A percentile compares a stretch with the other conserved stretches of the same genome.
These are phyloP conservation scores for Carduelis carduelis DNA, from an alignment of 2,797 vertebrate genomes.

Conservation along the genomic window DNA sequence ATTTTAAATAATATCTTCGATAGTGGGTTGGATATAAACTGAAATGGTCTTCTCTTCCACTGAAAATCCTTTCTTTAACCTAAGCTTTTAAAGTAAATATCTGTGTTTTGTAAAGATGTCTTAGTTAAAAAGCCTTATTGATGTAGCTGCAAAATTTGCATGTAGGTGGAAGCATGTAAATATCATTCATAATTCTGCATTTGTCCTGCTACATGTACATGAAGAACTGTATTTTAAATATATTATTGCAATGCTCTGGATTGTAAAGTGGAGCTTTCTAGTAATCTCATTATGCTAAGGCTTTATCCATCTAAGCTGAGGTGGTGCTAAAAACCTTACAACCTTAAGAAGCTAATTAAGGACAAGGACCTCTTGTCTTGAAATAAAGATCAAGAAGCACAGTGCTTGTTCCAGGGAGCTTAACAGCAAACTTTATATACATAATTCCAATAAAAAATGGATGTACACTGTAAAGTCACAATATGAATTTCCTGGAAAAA, in stretches of 20 bases:
- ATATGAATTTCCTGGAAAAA: neutral
- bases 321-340: neutral
- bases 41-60: neutral
- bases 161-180: neutral
- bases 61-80: neutral
- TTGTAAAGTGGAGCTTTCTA: neutral
- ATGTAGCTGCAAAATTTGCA: neutral
- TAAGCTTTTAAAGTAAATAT: neutral
- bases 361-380: neutral
- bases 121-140: neutral
- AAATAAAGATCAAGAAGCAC: neutral
- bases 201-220: accelerated
- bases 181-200: neutral
- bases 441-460: neutral
- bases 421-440: neutral
- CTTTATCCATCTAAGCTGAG: neutral
- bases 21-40: neutral
- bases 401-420: neutral
- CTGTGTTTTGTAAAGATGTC: neutral
- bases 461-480: neutral
- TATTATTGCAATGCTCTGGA: neutral
- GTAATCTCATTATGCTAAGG: neutral
- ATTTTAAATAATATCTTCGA: neutral
- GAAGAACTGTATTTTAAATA: neutral
- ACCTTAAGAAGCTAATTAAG: neutral